These are phyloP conservation scores for Agonopterix subpropinquella DNA, from an alignment of 2,888 invertebrate species.

Conservation along the genomic window DNA sequence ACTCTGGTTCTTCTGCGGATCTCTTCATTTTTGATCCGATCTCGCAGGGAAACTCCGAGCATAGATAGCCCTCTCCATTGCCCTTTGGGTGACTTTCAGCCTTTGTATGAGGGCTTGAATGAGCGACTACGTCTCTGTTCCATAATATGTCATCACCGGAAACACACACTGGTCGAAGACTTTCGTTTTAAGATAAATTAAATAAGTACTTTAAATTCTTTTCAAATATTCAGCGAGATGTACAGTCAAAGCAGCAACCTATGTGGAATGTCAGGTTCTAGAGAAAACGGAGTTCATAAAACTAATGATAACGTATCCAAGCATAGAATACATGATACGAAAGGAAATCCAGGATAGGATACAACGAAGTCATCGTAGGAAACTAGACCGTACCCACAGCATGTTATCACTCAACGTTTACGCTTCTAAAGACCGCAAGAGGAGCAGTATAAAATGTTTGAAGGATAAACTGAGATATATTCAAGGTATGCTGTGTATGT, in stretches of 20 bases:
- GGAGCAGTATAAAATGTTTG: conserved; percentile 66
- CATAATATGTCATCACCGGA: no score
- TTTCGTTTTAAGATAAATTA: no score
- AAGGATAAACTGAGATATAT: conserved; percentile 62
- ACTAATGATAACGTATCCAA: conserved; percentile 66
- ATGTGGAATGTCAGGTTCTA: conserved; percentile 71
- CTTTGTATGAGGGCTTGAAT: no score
- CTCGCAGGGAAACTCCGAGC: no score
- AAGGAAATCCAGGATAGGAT: conserved; percentile 49
- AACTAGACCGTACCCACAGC: conserved; percentile 21
- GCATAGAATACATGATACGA: conserved; percentile 46
- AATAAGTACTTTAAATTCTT: no score
- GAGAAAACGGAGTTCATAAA: conserved; percentile 64
- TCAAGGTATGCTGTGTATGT: conserved; percentile 38
- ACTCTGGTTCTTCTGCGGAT: no score
- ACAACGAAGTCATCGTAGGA: conserved; percentile 31
- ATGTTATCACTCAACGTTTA: conserved; percentile 54
- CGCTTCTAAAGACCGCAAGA: conserved; percentile 59
- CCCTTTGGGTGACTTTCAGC: no score
- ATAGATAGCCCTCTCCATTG: no score
- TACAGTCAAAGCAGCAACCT: conserved; percentile 69
- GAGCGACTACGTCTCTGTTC: no score
- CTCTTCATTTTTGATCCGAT: no score
- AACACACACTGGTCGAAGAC: no score
- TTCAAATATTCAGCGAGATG: conserved; percentile 47